Percentiles rank a stretch among this genome's conserved stretches.
These are phyloP conservation scores for Radopholus similis DNA, from an alignment of 1,140 invertebrate genomes.

Conservation along the genomic window DNA sequence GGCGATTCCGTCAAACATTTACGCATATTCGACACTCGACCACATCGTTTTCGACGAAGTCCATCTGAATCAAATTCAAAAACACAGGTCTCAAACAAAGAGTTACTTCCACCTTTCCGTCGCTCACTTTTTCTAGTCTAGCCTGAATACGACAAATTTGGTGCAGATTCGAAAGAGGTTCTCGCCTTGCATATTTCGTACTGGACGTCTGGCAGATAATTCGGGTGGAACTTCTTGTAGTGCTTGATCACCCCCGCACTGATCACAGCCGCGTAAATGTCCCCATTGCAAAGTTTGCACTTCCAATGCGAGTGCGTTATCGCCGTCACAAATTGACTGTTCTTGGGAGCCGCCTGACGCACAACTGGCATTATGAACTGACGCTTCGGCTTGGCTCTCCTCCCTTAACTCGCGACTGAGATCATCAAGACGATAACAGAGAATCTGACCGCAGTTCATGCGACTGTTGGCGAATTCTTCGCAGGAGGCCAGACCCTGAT, in stretches of 20 bases:
- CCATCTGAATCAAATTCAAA: too few species aligned
- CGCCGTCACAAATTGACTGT: slow-evolving; percentile 35
- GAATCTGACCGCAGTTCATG: slow-evolving; percentile 49
- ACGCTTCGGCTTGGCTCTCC: slow-evolving; percentile 47
- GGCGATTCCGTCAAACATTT: too few species aligned
- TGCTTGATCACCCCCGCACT: slow-evolving; percentile 54
- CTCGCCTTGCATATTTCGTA: slow-evolving; percentile 32
- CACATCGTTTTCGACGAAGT: slow-evolving; percentile 31
- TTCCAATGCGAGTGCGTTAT: slow-evolving; percentile 52
- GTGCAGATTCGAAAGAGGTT: not conserved
- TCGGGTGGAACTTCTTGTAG: slow-evolving; percentile 36
- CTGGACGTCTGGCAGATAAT: slow-evolving; percentile 37
- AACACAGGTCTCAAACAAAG: too few species aligned
- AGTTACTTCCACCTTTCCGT: too few species aligned
- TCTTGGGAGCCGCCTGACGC: slow-evolving; percentile 49
- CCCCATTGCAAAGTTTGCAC: slow-evolving; percentile 41
- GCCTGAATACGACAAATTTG: slow-evolving; percentile 23
- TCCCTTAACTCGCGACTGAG: slow-evolving; percentile 31
- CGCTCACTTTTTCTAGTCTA: slow-evolving; percentile 41
- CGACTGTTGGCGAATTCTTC: slow-evolving; percentile 51
- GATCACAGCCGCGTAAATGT: slow-evolving; percentile 53
- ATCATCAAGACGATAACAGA: not conserved
- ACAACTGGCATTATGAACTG: slow-evolving; percentile 51
- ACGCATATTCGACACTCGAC: too few species aligned
- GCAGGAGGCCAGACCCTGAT: slow-evolving; percentile 15